Base-by-base conservation (phyloP, 2,113 vertebrate genomes). In the Nothobranchius kuhntae region DNA sequence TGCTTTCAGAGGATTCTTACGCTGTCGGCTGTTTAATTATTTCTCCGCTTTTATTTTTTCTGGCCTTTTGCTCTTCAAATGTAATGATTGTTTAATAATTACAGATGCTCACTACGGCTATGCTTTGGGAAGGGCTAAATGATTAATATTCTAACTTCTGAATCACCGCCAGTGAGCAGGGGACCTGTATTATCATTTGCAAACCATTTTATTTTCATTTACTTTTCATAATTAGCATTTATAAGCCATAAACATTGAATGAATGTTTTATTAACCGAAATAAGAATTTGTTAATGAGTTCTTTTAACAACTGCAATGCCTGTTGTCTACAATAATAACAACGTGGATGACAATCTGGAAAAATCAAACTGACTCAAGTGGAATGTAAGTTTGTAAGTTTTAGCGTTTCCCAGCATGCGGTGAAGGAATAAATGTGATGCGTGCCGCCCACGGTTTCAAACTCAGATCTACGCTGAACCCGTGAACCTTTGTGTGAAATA, bases 71-170 rank as follows among this genome's bases (percentile, higher is more conserved):
- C 3, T 35, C 9, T 17, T 60, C 30, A 7, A 10, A 61, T 67
- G 60, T 65, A 66, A 84, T 47, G 52, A 66, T 69, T 68, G 59
- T 84, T 61, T 73, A 53, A 81, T 86, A 75, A 82, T 87, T 85
- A 86, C 78, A 87, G 42, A 90, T 61, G 26, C 46, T 62, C 35
- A 45, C 15, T 6, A 30, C 30, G 54, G 17, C 12, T 40, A 38
- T 5, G 48, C 45, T 65, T 68, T 10, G 1, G n/a, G 68, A 78
- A 35, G 36, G 46, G 14, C 7, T 70, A 8, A 50, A 65, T 73
- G 65, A 68, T 35, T 60, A 0, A 38, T 47, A 38, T 36, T 35
- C n/a, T 14, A 50, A 53, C 36, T 59, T 57, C 47, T 48, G 14
- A 69, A 24, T 36, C 47, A 54, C 52, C 35, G 52, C 35, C 58